Conservation (phyloP, 1,140 invertebrate genomes). For the Drosophila repletoides region DNA sequence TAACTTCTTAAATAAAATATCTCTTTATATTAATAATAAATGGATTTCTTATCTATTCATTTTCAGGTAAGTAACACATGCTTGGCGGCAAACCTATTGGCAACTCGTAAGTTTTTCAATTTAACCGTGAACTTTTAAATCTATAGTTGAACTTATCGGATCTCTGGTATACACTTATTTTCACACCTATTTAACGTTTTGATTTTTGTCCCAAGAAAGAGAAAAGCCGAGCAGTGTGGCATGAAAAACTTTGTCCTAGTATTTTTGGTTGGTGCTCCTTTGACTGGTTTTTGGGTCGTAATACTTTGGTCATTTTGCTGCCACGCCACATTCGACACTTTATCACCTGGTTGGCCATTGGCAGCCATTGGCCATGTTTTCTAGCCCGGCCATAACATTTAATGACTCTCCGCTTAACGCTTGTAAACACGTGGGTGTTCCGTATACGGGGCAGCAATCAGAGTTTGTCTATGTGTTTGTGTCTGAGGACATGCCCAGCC, state of each 20-base stretch:
- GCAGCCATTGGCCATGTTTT: slow-evolving; percentile 56
- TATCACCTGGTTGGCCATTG: slow-evolving; percentile 72
- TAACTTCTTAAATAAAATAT: too few relatives aligned
- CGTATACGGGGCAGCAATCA: slow-evolving; percentile 31
- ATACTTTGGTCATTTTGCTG: slow-evolving; percentile 32
- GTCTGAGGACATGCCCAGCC: slow-evolving; percentile 12
- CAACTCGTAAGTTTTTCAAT: slow-evolving; percentile 48
- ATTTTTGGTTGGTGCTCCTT: background rate
- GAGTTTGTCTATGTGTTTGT: slow-evolving; percentile 16
- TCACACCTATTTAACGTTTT: slow-evolving; percentile 23
- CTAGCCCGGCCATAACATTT: slow-evolving; percentile 67
- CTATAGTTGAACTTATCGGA: slow-evolving; percentile 3
- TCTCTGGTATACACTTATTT: slow-evolving; percentile 8
- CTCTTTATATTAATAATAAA: background rate
- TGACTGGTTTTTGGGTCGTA: slow-evolving; percentile 2
- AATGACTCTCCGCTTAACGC: slow-evolving; percentile 74
- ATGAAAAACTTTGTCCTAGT: slow-evolving; percentile 28
- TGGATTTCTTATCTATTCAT: background rate
- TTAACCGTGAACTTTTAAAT: background rate
- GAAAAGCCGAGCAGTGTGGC: slow-evolving; percentile 19
- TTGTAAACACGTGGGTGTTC: slow-evolving; percentile 70
- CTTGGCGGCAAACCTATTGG: slow-evolving; percentile 18
- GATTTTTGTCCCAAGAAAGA: background rate
- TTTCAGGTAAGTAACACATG: slow-evolving; percentile 54
- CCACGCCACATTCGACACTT: slow-evolving; percentile 64